Conservation (phyloP, 2,888 invertebrate genomes). For the Prosopocoilus inquinatus region DNA sequence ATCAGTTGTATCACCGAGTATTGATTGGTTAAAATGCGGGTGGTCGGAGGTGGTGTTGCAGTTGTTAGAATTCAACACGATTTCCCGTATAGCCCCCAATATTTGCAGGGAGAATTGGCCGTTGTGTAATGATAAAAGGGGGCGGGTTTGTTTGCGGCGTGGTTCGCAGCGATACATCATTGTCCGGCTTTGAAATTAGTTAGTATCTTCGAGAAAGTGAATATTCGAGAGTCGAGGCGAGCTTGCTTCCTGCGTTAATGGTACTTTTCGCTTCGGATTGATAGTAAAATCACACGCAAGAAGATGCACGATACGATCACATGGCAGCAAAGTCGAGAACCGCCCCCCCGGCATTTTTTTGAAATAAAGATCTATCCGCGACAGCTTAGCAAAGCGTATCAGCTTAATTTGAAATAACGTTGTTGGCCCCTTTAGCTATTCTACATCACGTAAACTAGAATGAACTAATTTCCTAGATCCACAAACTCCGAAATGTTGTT, state of each 20-base stretch:
- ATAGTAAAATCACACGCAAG: conserved; percentile 38
- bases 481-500: conserved; percentile 15
- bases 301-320: conserved; percentile 27
- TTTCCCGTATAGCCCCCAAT: too few relatives aligned
- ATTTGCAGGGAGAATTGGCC: too few relatives aligned
- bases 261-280: conserved; percentile 35
- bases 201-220: conserved; percentile 33
- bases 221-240: conserved; percentile 29
- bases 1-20: too few relatives aligned
- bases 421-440: conserved; percentile 13
- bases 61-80: too few relatives aligned
- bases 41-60: too few relatives aligned
- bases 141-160: conserved; percentile 5
- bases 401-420: conserved; percentile 23
- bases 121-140: conserved; percentile 1
- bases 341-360: not conserved
- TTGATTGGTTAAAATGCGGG: too few relatives aligned
- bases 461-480: conserved; percentile 26
- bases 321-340: too few relatives aligned
- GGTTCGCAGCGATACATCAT: conserved; percentile 17
- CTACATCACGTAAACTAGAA: conserved; percentile 23
- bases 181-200: conserved; percentile 30
- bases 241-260: conserved; percentile 36
- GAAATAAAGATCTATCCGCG: conserved; percentile 5
- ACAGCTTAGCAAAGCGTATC: conserved; percentile 7